Evolutionary conservation across 2,113 vertebrate genomes (phyloP).

Genomic region (Phrynocephalus versicolor): DNA sequence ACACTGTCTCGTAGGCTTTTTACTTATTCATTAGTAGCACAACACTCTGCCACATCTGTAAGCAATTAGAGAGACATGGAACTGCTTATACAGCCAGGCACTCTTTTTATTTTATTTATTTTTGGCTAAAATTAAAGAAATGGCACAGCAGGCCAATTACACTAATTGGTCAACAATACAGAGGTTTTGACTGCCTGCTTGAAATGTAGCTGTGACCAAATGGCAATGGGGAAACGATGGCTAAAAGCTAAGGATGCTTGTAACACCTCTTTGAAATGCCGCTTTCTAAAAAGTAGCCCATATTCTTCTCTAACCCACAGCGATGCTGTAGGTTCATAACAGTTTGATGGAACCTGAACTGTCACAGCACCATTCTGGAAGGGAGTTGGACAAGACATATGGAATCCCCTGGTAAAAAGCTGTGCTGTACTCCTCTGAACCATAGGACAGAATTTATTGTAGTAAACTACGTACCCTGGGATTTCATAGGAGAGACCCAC

Average conservation of each 20-base stretch:
- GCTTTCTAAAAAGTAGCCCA: not conserved
- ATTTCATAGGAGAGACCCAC: no score
- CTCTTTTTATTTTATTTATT: no score
- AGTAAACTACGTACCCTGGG: no score
- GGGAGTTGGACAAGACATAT: no score
- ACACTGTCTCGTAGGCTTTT: not conserved
- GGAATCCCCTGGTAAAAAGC: no score
- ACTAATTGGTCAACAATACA: slow-evolving; percentile 8
- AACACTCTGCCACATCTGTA: not conserved
- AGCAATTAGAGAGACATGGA: not conserved
- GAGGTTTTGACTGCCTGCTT: not conserved
- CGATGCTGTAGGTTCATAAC: not conserved
- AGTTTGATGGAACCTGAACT: not conserved
- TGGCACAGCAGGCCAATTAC: slow-evolving; percentile 12
- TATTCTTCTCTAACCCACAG: not conserved
- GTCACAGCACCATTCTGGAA: not conserved
- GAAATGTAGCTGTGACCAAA: slow-evolving; percentile 4
- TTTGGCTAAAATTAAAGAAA: slow-evolving; percentile 15
- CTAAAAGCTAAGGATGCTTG: not conserved
- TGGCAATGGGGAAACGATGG: not conserved
- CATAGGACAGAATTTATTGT: no score
- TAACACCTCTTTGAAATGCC: not conserved
- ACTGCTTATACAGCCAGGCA: not conserved
- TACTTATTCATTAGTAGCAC: not conserved
- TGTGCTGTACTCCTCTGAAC: no score